A percentile compares a stretch with the other conserved stretches of the same genome.
These are phyloP conservation scores for Nemoura dubitans DNA, from an alignment of 2,888 invertebrate species.

Conservation along the genomic window DNA sequence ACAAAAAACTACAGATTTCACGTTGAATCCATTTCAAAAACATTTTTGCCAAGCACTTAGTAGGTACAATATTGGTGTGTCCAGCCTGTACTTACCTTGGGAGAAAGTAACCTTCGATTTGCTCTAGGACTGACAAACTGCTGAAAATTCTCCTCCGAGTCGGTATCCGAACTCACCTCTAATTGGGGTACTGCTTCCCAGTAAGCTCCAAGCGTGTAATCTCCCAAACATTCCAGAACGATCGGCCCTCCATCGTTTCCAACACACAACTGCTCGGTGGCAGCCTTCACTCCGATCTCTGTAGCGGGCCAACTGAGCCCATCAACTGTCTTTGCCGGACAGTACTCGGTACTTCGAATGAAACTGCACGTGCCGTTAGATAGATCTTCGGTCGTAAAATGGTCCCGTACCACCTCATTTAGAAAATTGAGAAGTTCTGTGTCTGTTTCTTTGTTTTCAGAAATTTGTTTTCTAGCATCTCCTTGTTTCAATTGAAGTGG, in stretches of 20 bases:
- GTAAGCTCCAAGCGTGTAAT: slow-evolving; percentile 43
- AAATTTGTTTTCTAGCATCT: not conserved
- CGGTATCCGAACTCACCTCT: not conserved
- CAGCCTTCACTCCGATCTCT: slow-evolving; percentile 9
- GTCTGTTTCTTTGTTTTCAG: not conserved
- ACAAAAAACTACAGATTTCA: too few species aligned
- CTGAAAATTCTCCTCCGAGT: too few species aligned
- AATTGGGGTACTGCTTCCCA: slow-evolving; percentile 35
- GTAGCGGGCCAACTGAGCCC: slow-evolving; percentile 44
- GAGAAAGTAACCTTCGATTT: too few species aligned
- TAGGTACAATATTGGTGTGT: too few species aligned
- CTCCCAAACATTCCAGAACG: slow-evolving; percentile 43
- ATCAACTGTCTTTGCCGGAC: not conserved
- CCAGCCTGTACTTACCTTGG: too few species aligned
- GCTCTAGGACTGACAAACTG: too few species aligned
- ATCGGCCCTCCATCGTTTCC: slow-evolving; percentile 21
- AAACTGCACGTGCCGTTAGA: not conserved
- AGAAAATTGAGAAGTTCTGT: not conserved
- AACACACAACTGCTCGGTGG: slow-evolving; percentile 43
- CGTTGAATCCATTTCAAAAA: too few species aligned
- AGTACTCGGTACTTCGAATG: slow-evolving; percentile 44
- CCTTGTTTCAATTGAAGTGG: not conserved
- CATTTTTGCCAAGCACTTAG: too few species aligned
- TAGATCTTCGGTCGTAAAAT: not conserved
- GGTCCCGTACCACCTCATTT: not conserved